Evolutionary conservation across 2,113 vertebrate species (phyloP), one percentile per base, ranked within the genome.

Genomic region (Chroicocephalus ridibundus): DNA sequence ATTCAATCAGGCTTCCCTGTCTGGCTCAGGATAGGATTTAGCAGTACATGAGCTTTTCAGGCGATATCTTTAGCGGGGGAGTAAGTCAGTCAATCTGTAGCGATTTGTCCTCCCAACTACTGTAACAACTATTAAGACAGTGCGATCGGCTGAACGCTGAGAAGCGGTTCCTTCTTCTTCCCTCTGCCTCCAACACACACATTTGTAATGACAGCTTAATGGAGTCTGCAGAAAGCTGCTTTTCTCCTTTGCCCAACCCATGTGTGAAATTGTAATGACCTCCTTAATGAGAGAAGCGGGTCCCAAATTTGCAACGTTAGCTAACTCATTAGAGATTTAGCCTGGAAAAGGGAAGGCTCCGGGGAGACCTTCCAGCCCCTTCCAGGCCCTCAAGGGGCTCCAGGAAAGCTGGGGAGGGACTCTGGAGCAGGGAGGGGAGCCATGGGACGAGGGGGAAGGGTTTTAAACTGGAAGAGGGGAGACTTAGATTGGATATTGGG

Each of bases 31-130:
- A 14, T 64, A 78, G 86, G 83, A 95, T 93, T 95, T 87, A 91
- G 70, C 74, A 82, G 77, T 38, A 85, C 89, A 93, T 66, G 70
- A 93, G 89, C 75, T 97, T 97, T 82, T n/a, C 61, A 25, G 72
- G 66, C 0, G 2, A 0, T 76, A 61, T 72, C 57, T 93, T 94
- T 57, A 93, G 91, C 77, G 49, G 46, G 25, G 61, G 32, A 93
- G 38, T 46, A 17, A 91, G 89, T 83, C 51, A 57, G 51, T 82
- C 71, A 69, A 14, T 88, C 81, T 42, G 1, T 3, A 80, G 88
- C 38, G 24, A 55, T 80, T 95, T 93, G 54, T 85, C 75, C 81
- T 91, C 34, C 74, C 2, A 5, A 18, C 25, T 62, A 38, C 66
- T n/a, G 32, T 10, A 75, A 36, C 72, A 9, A 11, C 2, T 3